These are phyloP conservation scores for Embiotoca jacksoni DNA, from an alignment of 2,113 vertebrate species.

Conservation along the genomic window DNA sequence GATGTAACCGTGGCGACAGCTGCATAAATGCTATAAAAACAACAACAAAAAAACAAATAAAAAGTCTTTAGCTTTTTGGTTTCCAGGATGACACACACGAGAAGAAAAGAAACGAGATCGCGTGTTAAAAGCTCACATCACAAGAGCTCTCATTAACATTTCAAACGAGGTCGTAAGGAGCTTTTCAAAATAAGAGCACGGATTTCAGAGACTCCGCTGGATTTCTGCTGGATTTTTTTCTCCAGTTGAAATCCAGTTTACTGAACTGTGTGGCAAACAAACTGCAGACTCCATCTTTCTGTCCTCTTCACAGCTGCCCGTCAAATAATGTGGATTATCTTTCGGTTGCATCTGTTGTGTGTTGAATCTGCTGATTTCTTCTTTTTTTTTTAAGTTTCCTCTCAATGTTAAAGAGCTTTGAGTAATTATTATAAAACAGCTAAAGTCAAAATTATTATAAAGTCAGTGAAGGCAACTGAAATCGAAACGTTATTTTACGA, in stretches of 20 bases:
- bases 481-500: no score
- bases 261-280: background rate
- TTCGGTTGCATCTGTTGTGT: no score
- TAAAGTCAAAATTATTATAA: no score
- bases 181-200: no score
- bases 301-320: conserved; percentile 2
- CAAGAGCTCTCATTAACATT: background rate
- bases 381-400: no score
- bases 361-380: no score
- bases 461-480: no score
- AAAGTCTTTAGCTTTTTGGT: background rate
- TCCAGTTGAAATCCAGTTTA: background rate
- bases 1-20: background rate
- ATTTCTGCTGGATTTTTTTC: background rate
- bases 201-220: no score
- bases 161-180: background rate
- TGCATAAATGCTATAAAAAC: background rate
- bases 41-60: background rate
- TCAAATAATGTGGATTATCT: background rate
- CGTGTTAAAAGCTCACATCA: no score
- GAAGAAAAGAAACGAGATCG: background rate
- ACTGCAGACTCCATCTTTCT: background rate
- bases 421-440: no score
- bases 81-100: no score
- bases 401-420: no score